Evolutionary conservation across 2,113 vertebrate genomes (phyloP), one percentile per base, ranked within the genome.

Genomic region (Dolichallabes microphthalmus): DNA sequence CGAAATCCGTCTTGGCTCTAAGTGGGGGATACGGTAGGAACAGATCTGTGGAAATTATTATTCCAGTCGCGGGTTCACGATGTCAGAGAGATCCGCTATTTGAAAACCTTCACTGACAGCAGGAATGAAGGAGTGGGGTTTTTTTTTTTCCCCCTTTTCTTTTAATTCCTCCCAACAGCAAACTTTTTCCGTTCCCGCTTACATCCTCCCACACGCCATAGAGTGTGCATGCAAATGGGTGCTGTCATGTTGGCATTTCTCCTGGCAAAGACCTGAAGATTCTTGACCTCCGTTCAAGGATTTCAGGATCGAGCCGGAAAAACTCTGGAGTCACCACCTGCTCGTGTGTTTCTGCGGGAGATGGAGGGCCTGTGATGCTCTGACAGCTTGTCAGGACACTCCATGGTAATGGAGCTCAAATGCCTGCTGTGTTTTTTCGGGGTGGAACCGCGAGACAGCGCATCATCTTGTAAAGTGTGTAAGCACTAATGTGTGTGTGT

Each of bases 321-420:
- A 75, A 52, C 84, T 82, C 85, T 63, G 19, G 84, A 88, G 79
- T 76, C 78, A n/a, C 82, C 87, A 86, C 61, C 83, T 82, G 69
- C 71, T 61, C 55, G 5, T 52, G 30, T 53, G 20, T 11, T 32
- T 53, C 78, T 84, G 80, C 76, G 75, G 53, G 80, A 81, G 64
- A 87, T 83, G 87, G 85, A 82, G 87, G 77, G 53, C 63, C 17
- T 87, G 80, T 75, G 85, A 57, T 45, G 50, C 76, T 60, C 79
- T 90, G 89, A 88, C 89, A 88, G 89, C 85, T 84, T 90, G 89
- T 90, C 89, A 85, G 60, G 85, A 61, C n/a, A 35, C 61, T 86
- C 74, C 75, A 69, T 77, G 55, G 74, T 90, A 88, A 90, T 88
- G 87, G 85, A 86, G 83, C 85, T 90, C 89, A 90, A 85, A 85